Base-by-base conservation (phyloP, 2,113 vertebrate genomes). In the Bambusicola thoracicus region DNA sequence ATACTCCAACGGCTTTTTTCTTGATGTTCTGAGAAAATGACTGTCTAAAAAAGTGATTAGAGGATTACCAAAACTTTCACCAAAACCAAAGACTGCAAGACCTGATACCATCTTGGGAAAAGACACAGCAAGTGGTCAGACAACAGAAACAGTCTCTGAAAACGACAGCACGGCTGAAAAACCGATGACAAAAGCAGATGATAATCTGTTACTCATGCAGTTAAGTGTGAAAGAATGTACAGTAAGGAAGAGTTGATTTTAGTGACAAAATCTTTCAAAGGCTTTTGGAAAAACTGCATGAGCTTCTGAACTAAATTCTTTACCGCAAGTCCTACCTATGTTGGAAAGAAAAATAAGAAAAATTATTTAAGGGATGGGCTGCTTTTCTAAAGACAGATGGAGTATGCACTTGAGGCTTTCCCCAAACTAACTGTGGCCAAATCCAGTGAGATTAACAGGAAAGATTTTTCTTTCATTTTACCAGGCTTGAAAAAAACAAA, bases 121-220 rank as follows among this genome's bases (percentile, higher is more conserved):
- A 80, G 21, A 44, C 15, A 83, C 15, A 77, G n/a, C 24, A 55
- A 83, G n/a, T 11, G 13, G 56, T 67, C 83, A 86, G 55, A 41
- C 0, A 7, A 66, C 7, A 88, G 16, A 94, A 90, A 66, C 18
- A 27, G 29, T 7, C 30, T 38, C 49, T 88, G 30, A 34, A 74
- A 90, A 88, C 7, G 29, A 81, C n/a, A 92, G 51, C 87, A 63
- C 21, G 53, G 36, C 40, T 81, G 55, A 83, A 93, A 95, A 83
- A 44, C 17, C 25, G 49, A 69, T 69, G 76, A 73, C 6, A 85
- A 34, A 21, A 88, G 44, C 8, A 25, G 68, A 70, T 73, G 18
- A 91, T 66, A 61, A 25, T 40, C 55, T 80, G 49, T 22, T n/a
- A 3, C 63, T 40, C 55, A 51, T 80, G 63, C 0, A 79, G 1